A percentile compares a stretch with the other conserved stretches of the same genome.
Evolutionary conservation across 2,113 vertebrate genomes (phyloP).

Genomic region (Genyomyrus donnyi): DNA sequence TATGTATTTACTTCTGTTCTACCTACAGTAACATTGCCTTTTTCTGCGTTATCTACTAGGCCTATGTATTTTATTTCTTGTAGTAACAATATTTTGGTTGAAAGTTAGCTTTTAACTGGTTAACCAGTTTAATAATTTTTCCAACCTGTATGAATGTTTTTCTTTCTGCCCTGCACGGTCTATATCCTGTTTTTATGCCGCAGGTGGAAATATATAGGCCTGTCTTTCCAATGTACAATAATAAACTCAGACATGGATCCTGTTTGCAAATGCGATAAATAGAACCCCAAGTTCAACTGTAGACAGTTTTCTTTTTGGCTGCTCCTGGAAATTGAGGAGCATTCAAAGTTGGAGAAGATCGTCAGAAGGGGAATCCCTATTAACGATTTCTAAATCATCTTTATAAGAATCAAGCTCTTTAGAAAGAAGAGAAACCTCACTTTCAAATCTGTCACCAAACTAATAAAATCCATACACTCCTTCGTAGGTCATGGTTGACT

Average conservation of each 20-base stretch:
- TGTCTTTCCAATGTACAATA: background rate
- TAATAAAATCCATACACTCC: background rate
- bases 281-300: background rate
- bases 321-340: background rate
- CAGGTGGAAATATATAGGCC: background rate
- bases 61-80: background rate
- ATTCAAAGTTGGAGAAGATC: background rate
- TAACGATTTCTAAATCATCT: background rate
- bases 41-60: background rate
- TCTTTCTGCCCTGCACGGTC: background rate
- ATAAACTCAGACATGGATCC: background rate
- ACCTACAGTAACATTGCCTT: background rate
- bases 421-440: background rate
- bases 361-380: background rate
- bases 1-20: background rate
- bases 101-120: background rate
- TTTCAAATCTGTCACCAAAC: background rate
- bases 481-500: background rate
- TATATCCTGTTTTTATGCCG: background rate
- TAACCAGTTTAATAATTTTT: background rate
- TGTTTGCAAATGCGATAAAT: background rate
- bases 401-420: background rate
- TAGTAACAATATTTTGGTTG: background rate
- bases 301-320: background rate
- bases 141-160: background rate